These are phyloP conservation scores for Poecile montanus DNA, from an alignment of 2,797 vertebrate genomes.

Conservation along the genomic window DNA sequence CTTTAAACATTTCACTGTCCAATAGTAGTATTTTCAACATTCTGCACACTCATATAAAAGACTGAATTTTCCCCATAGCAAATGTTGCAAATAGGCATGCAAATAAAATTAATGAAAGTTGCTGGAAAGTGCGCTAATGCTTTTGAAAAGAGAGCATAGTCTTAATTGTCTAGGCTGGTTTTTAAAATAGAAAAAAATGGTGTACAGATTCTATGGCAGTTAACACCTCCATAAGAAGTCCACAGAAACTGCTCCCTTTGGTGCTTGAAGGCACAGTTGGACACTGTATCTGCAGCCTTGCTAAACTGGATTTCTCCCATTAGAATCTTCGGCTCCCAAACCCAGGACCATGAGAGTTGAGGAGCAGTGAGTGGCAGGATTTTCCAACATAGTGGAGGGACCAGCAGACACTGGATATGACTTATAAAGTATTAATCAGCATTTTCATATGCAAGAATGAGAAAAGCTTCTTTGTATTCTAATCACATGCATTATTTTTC, in stretches of 20 bases:
- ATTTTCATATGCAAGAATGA: not conserved
- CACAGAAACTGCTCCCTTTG: not conserved
- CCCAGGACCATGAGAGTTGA: not conserved
- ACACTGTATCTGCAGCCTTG: not conserved
- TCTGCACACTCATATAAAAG: not conserved
- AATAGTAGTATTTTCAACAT: slow-evolving; percentile 11
- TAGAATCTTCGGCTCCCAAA: not conserved
- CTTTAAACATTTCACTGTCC: slow-evolving; percentile 5
- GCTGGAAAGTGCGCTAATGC: not conserved
- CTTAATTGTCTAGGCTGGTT: not conserved
- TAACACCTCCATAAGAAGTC: not conserved
- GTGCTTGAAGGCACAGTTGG: not conserved
- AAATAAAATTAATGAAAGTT: slow-evolving; percentile 23
- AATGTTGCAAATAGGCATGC: not conserved
- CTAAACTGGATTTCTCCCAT: not conserved
- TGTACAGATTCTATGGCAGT: not conserved
- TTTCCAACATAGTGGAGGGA: not conserved
- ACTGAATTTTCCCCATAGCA: not conserved
- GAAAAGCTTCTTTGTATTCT: not conserved
- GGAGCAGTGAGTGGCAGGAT: not conserved
- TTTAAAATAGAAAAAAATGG: not conserved
- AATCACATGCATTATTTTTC: not conserved
- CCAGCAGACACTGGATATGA: not conserved
- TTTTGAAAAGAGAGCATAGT: not conserved
- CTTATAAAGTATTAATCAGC: not conserved